Evolutionary conservation across 2,888 invertebrate species (phyloP), one percentile per base, ranked within the genome.

Genomic region (Drosophila stalkeri): DNA sequence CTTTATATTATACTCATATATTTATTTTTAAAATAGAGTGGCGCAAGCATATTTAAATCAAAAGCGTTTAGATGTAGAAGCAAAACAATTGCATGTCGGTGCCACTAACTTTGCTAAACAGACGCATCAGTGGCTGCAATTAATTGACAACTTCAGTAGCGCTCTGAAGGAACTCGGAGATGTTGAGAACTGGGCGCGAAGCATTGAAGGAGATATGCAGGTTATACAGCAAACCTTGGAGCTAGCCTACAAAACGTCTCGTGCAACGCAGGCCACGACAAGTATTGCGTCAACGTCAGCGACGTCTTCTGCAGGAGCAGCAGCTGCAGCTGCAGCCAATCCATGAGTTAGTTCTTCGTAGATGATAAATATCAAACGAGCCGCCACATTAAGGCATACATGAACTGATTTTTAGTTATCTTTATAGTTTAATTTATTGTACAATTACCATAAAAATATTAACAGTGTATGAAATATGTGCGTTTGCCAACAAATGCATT

Each of bases 41-140:
- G 98, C 99, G 0, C 99, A 99, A 94, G 99, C 99, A 0, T 99
- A 99, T 93, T 94, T 99, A 49, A 99, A 99, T 93, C 99, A 99
- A 93, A 99, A 99, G 93, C 96, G 99, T 90, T 94, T 99, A 63
- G 99, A 99, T 93, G 97, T 98, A 2, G 99, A 99, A 94, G 99
- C 99, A 0, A 99, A 99, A 92, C 96, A 98, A 79, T 94, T 99
- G 57, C 99, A 99, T 90, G 96, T 96, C 73, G 99, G 98, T 90
- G 98, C 99, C 8, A 96, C 97, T 7, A 98, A 98, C 91, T 98
- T 99, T 94, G 96, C 98, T 0, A 98, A 98, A 93, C 99, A 99
- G 93, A 99, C 99, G 0, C 97, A 98, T 80, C 98, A 99, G 88
- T 99, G 99, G 99, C 94, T 99, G n/a, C 96, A 96, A 75, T 94